Conservation (phyloP, 2,113 vertebrate genomes). For the Heterotis niloticus region DNA sequence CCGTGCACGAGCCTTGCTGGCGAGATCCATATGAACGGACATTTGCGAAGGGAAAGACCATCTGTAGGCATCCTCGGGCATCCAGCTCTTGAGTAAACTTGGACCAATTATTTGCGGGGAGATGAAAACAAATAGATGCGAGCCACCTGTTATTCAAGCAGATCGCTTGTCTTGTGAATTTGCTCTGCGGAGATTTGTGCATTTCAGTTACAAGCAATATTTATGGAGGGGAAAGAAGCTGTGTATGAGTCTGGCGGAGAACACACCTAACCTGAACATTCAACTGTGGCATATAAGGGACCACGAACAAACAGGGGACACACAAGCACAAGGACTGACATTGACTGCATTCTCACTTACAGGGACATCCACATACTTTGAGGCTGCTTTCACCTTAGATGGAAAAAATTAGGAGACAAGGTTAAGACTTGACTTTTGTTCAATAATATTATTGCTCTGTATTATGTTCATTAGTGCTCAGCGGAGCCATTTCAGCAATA, state of each 20-base stretch:
- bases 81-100: slow-evolving; percentile 35
- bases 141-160: slow-evolving; percentile 22
- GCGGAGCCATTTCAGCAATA: neutral
- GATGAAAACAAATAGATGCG: slow-evolving; percentile 25
- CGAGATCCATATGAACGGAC: slow-evolving; percentile 56
- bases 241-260: neutral
- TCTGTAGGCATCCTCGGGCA: slow-evolving; percentile 46
- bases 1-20: slow-evolving; percentile 27
- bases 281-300: slow-evolving; percentile 25
- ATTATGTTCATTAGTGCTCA: slow-evolving; percentile 22
- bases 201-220: neutral
- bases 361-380: slow-evolving; percentile 98
- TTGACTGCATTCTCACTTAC: slow-evolving; percentile 74
- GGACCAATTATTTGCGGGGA: slow-evolving; percentile 51
- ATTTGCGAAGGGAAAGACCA: slow-evolving; percentile 46
- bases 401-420: slow-evolving; percentile 51
- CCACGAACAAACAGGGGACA: neutral
- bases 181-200: slow-evolving; percentile 17
- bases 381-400: slow-evolving; percentile 95
- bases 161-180: slow-evolving; percentile 1
- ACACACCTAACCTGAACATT: neutral
- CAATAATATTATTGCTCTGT: too few relatives aligned
- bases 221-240: neutral
- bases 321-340: slow-evolving; percentile 28
- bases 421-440: slow-evolving; percentile 26